Evolutionary conservation across 2,888 invertebrate genomes (phyloP).

Genomic region (Cheilosia grossa): DNA sequence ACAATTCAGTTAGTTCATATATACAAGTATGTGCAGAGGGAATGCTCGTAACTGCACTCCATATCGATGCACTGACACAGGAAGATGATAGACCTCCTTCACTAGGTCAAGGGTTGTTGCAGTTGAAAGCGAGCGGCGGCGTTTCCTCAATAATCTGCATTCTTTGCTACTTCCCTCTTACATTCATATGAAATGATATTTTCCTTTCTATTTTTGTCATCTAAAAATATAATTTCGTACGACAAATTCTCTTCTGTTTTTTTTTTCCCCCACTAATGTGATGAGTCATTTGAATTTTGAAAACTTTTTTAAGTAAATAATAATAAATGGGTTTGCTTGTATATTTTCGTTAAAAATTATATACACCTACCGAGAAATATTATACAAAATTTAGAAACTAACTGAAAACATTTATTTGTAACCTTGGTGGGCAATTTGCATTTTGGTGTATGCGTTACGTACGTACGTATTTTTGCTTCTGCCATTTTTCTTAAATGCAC

Average conservation of each 20-base stretch:
- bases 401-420: slow-evolving; percentile 7
- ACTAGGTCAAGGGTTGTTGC: slow-evolving; percentile 53
- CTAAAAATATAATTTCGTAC: slow-evolving; percentile 11
- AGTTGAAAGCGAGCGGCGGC: neutral
- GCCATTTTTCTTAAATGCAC: neutral
- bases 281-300: slow-evolving; percentile 10
- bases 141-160: neutral
- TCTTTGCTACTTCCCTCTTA: neutral
- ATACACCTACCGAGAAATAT: neutral
- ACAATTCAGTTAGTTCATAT: slow-evolving; percentile 50
- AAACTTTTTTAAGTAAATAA: slow-evolving; percentile 9
- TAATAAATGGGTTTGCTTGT: neutral
- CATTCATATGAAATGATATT: neutral
- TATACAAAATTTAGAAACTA: neutral
- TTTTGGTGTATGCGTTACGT: slow-evolving; percentile 1
- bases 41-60: neutral
- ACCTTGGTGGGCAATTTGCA: slow-evolving; percentile 25
- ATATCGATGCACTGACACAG: slow-evolving; percentile 14
- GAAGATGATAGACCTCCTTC: neutral
- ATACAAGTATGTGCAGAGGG: neutral
- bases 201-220: slow-evolving; percentile 14
- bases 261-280: neutral
- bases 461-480: neutral
- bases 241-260: neutral
- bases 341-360: neutral